Percentiles rank a stretch among this genome's conserved stretches.
Conservation (phyloP, 2,797 vertebrate genomes). For the Xenopus petersii region DNA sequence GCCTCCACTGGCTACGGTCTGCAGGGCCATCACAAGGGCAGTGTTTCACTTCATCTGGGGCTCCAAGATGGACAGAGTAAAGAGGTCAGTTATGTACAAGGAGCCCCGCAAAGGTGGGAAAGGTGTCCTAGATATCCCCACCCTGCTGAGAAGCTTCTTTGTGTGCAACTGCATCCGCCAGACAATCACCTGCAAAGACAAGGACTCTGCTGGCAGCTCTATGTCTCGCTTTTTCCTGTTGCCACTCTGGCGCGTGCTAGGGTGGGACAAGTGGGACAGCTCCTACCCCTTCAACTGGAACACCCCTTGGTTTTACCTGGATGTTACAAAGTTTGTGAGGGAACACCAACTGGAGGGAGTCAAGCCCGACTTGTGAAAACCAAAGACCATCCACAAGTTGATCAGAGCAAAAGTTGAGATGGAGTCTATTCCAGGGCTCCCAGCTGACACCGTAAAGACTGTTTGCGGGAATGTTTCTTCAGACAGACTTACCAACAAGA, state of each 20-base stretch:
- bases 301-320: conserved; percentile 5
- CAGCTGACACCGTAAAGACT: too few relatives aligned
- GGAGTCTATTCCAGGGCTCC: too few relatives aligned
- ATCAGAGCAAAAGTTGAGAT: too few relatives aligned
- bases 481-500: too few relatives aligned
- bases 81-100: neutral
- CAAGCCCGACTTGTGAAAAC: neutral
- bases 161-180: neutral
- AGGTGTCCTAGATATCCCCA: neutral
- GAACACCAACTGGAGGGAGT: neutral
- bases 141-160: neutral
- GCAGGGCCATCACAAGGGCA: neutral
- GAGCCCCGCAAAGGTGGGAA: neutral
- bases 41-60: conserved; percentile 8
- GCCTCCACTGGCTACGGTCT: neutral
- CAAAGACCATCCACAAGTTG: too few relatives aligned
- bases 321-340: conserved; percentile 2
- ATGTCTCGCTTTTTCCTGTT: neutral
- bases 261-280: conserved; percentile 2
- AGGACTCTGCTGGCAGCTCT: neutral
- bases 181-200: neutral
- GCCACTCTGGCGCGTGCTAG: neutral
- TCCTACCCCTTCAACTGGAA: neutral
- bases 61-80: conserved; percentile 16
- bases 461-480: too few relatives aligned